Evolutionary conservation across 2,797 vertebrate species (phyloP).

Genomic region (Potorous gilbertii): DNA sequence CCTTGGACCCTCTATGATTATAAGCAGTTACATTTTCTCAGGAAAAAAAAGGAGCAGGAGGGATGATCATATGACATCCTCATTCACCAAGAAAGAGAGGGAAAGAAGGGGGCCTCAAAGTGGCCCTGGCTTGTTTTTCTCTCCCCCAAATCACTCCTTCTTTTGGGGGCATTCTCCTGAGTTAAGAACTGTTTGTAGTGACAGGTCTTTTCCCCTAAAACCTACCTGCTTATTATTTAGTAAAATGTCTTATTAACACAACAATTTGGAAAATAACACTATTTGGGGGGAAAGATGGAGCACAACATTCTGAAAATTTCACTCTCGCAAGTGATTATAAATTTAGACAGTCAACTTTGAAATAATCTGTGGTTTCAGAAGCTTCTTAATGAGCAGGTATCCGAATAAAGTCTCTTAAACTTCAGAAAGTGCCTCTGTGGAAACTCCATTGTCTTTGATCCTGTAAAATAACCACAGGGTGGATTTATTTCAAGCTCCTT

Average conservation of each 20-base stretch:
- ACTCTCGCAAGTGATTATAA: slow-evolving; percentile 95
- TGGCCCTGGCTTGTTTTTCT: slow-evolving; percentile 59
- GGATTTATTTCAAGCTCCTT: slow-evolving; percentile 89
- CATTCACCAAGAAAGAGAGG: slow-evolving; percentile 59
- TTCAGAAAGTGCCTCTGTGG: slow-evolving; percentile 92
- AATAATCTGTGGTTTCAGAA: slow-evolving; percentile 94
- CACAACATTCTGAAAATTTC: slow-evolving; percentile 87
- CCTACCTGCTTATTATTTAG: slow-evolving; percentile 83
- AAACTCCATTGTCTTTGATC: slow-evolving; percentile 94
- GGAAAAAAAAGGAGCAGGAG: slow-evolving; percentile 49
- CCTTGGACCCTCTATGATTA: slow-evolving; percentile 57
- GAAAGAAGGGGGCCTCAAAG: slow-evolving; percentile 61
- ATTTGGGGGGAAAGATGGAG: slow-evolving; percentile 73
- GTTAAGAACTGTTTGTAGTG: slow-evolving; percentile 63
- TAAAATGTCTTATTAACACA: slow-evolving; percentile 87
- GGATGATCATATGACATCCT: slow-evolving; percentile 8
- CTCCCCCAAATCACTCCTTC: slow-evolving; percentile 75
- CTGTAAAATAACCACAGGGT: slow-evolving; percentile 92
- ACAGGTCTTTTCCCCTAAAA: slow-evolving; percentile 36
- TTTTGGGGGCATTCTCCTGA: slow-evolving; percentile 68
- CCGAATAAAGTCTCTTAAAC: slow-evolving; percentile 91
- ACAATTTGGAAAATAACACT: slow-evolving; percentile 84
- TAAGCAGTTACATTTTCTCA: slow-evolving; percentile 51
- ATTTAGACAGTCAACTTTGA: slow-evolving; percentile 97
- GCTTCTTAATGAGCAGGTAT: slow-evolving; percentile 94